These are phyloP conservation scores for Hydropsyche betteni DNA, from an alignment of 2,888 invertebrate genomes.

Conservation along the genomic window DNA sequence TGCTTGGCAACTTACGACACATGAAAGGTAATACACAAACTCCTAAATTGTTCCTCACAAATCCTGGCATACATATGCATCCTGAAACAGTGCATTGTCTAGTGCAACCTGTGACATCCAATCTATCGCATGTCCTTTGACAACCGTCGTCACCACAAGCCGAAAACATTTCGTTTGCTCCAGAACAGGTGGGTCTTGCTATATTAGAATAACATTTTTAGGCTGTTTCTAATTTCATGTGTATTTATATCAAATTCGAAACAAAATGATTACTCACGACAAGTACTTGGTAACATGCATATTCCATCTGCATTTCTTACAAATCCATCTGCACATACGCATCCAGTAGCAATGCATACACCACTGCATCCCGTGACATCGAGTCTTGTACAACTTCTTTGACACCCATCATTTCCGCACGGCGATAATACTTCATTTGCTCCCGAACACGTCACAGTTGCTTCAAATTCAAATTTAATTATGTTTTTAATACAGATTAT, in stretches of 20 bases:
- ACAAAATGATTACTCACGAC: background rate
- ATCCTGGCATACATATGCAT: conserved; percentile 22
- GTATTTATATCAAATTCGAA: too few species aligned
- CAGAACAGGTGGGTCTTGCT: background rate
- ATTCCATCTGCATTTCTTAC: background rate
- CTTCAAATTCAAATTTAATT: too few species aligned
- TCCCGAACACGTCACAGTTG: too few species aligned
- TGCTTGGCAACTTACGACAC: background rate
- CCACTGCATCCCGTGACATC: too few species aligned
- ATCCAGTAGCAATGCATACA: background rate
- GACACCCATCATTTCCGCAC: too few species aligned
- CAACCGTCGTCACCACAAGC: conserved; percentile 19
- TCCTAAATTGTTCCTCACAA: background rate
- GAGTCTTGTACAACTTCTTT: too few species aligned
- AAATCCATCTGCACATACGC: background rate
- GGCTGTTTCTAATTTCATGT: too few species aligned
- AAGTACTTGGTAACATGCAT: background rate
- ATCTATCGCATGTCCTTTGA: conserved; percentile 35
- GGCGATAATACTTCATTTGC: too few species aligned
- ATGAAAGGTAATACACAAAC: background rate
- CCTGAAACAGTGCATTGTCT: background rate
- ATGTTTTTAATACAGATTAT: too few species aligned
- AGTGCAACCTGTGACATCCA: too few species aligned
- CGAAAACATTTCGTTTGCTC: background rate
- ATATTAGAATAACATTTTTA: background rate